These are phyloP conservation scores for Melanotaenia pygmaea DNA, from an alignment of 2,797 vertebrate genomes.

Conservation along the genomic window DNA sequence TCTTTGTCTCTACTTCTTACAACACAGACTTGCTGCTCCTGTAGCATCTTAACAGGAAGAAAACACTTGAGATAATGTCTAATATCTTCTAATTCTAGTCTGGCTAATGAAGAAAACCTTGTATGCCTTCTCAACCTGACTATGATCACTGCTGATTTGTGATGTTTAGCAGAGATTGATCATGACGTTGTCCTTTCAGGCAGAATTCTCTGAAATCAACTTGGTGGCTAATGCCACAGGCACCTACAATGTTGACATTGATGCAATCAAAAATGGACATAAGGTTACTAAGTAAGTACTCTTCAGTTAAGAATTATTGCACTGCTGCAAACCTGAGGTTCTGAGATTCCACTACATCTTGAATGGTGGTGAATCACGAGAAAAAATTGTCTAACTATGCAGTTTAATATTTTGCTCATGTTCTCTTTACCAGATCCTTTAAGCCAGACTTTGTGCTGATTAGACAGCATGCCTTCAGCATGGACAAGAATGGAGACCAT, in stretches of 20 bases:
- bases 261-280: slow-evolving; percentile 87
- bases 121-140: not conserved
- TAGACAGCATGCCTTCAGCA: slow-evolving; percentile 92
- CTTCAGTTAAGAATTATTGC: not conserved
- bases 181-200: slow-evolving; percentile 73
- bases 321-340: not conserved
- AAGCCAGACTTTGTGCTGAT: slow-evolving; percentile 94
- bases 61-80: slow-evolving; percentile 13
- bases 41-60: slow-evolving; percentile 20
- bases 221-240: slow-evolving; percentile 88
- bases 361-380: not conserved
- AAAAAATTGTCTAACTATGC: slow-evolving; percentile 10
- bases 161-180: slow-evolving; percentile 21
- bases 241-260: slow-evolving; percentile 87
- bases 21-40: slow-evolving; percentile 16
- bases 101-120: not conserved
- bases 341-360: not conserved
- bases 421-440: slow-evolving; percentile 81
- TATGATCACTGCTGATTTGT: not conserved
- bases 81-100: slow-evolving; percentile 3
- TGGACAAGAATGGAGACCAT: slow-evolving; percentile 92
- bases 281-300: slow-evolving; percentile 87
- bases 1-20: slow-evolving; percentile 40
- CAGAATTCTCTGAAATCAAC: slow-evolving; percentile 91
- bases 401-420: slow-evolving; percentile 49